A percentile compares a stretch with the other conserved stretches of the same genome.
Conservation (phyloP, 2,113 vertebrate genomes). For the Hippolais icterina region DNA sequence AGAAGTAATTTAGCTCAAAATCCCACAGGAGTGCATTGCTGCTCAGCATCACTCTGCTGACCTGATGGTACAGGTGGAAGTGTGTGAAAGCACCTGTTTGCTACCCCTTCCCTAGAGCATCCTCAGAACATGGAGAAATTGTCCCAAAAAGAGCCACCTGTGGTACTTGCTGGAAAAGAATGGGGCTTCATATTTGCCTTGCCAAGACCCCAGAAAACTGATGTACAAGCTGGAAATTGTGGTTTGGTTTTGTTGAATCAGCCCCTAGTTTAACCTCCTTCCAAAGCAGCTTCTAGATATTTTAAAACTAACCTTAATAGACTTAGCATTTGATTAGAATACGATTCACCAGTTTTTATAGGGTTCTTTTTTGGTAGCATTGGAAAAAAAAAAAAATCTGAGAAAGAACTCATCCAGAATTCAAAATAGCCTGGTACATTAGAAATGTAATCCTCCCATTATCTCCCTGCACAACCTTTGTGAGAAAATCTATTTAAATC, state of each 20-base stretch:
- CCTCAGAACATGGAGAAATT: not conserved
- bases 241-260: not conserved
- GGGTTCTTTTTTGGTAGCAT: not conserved
- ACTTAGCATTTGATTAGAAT: not conserved
- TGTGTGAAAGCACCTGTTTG: not conserved
- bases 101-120: not conserved
- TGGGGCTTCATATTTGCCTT: fast-evolving
- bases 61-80: fast-evolving
- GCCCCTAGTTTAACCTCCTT: not conserved
- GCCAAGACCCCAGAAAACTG: not conserved
- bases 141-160: not conserved
- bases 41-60: not conserved
- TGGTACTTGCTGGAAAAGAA: not conserved
- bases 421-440: not conserved
- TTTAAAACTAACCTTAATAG: not conserved
- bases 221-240: not conserved
- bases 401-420: not conserved
- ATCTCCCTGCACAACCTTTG: not conserved
- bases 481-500: slow-evolving; percentile 51
- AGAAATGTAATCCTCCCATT: not conserved
- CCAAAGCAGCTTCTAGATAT: not conserved
- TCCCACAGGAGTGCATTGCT: not conserved
- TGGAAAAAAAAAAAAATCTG: not conserved
- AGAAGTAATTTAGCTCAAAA: not conserved
- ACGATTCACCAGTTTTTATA: not conserved